Percentiles rank a stretch among this genome's conserved stretches.
phyloP scores from a whole-genome alignment of 1,140 invertebrate genomes.

The Eciton burchellii region DNA sequence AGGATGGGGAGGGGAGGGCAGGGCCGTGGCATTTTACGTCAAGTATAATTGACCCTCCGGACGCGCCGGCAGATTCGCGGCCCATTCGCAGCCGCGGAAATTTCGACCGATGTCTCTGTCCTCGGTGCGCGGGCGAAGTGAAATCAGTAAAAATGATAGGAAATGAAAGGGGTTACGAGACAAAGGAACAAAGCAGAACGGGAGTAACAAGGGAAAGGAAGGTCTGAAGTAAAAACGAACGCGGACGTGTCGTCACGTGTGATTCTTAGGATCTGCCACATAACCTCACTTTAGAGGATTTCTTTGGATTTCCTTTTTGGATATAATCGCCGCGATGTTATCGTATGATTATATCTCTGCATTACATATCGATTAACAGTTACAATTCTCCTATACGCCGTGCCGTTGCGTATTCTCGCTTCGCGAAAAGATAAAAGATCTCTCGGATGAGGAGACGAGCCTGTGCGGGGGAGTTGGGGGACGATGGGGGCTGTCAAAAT shows the following conservation, averaged over 20 bases:
- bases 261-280: too few species aligned
- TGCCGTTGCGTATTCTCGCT: not conserved
- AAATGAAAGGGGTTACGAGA: not conserved
- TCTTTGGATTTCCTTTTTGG: too few species aligned
- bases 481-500: not conserved
- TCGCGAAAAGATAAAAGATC: not conserved
- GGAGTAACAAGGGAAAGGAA: too few species aligned
- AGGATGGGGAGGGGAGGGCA: not conserved
- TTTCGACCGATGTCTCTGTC: not conserved
- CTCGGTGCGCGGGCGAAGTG: too few species aligned
- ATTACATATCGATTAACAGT: too few species aligned
- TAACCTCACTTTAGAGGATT: too few species aligned
- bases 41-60: conserved; percentile 54
- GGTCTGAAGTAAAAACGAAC: too few species aligned
- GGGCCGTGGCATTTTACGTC: conserved; percentile 31
- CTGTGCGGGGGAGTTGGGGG: not conserved
- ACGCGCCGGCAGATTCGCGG: not conserved
- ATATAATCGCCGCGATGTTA: too few species aligned
- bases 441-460: not conserved
- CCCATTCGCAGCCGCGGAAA: not conserved
- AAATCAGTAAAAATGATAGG: not conserved
- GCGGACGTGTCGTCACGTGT: too few species aligned
- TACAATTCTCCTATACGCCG: too few species aligned
- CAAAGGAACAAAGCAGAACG: too few species aligned
- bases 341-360: too few species aligned